Base-by-base conservation (phyloP, 2,888 invertebrate genomes). In the Harpalus rubripes region DNA sequence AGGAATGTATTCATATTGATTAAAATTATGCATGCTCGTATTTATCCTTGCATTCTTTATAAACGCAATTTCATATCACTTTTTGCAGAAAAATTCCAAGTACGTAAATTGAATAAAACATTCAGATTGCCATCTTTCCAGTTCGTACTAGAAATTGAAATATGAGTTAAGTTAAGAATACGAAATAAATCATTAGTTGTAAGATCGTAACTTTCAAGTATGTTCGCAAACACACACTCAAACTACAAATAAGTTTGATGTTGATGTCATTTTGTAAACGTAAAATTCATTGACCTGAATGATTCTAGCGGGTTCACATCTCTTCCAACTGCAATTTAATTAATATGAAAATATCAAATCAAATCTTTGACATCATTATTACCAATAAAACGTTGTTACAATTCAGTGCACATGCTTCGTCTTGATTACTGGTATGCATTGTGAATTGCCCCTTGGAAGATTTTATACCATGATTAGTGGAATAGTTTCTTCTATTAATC, bases 231-330 rank as follows among this genome's bases (percentile, higher is more conserved):
- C 32, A 32, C 12, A 12, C 12, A 52, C 39, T n/a, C 39, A 26
- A 32, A 39, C 15, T 39, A 68, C 39, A 39, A n/a, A 68, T 68
- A 68, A 68, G n/a, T 68, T 68, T 39, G 26, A 32, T 68, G 68
- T 68, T 39, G n/a, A 68, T 39, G 68, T 68, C 68, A 68, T 68
- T 68, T 39, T 32, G 68, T 68, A 63, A 63, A 63, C 63, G 63
- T 63, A 68, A 68, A 68, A 68, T 68, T 68, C 68, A 68, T 68
- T 68, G 68, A 68, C 68, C 68, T 68, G 68, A 68, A 68, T 68
- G 68, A 68, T 15, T 68, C 39, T 68, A 68, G 15, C 68, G 32
- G 68, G 7, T 32, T 68, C 68, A 22, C 26, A 22, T 22, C 63
- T 18, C 18, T 7, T 26, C 63, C 61, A 68, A 68, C 68, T 68